Evolutionary conservation across 2,113 vertebrate genomes (phyloP), one percentile per base, ranked within the genome.

Genomic region (Chauna torquata): DNA sequence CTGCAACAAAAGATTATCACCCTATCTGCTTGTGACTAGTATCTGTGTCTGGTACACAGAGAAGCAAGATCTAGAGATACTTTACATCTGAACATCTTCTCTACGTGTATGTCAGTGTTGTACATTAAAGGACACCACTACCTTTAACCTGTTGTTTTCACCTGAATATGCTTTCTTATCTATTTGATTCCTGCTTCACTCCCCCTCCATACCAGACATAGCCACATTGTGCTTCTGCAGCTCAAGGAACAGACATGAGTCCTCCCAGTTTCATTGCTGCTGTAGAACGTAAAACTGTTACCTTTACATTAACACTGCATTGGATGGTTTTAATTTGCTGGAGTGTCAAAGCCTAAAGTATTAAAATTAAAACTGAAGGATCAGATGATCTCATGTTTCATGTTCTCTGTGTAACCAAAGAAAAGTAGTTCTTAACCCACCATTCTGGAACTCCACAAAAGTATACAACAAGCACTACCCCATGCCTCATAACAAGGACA

Each of bases 41-140:
- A 18, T 30, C 62, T 52, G 30, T n/a, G 24, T 82, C 79, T n/a
- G 42, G 45, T 72, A 83, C 45, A 80, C 78, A 90, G 11, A 90
- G 66, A 91, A 95, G 55, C 12, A 81, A 92, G 92, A 93, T 91
- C 61, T 74, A 76, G 62, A 87, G 84, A 95, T 69, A 94, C 44
- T 2, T 16, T 54, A 91, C 70, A 94, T 82, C 87, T 95, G 62
- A 71, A 76, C 70, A 89, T 34, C 82, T 84, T 71, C 76, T 54
- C 62, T 65, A 75, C 34, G 42, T 28, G 12, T 45, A 47, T 34
- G 12, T 62, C 62, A 22, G 36, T 50, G 34, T 28, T 15, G 36
- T 38, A 62, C 36, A 52, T 62, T 78, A 92, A 93, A 94, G 62
- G 16, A 79, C 76, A 59, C 17, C 61, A 72, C 57, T 71, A 57